Percentiles rank a stretch among this genome's conserved stretches.
These are phyloP conservation scores for Drosophila ananassae DNA, from an alignment of 1,140 invertebrate genomes.

Conservation along the genomic window DNA sequence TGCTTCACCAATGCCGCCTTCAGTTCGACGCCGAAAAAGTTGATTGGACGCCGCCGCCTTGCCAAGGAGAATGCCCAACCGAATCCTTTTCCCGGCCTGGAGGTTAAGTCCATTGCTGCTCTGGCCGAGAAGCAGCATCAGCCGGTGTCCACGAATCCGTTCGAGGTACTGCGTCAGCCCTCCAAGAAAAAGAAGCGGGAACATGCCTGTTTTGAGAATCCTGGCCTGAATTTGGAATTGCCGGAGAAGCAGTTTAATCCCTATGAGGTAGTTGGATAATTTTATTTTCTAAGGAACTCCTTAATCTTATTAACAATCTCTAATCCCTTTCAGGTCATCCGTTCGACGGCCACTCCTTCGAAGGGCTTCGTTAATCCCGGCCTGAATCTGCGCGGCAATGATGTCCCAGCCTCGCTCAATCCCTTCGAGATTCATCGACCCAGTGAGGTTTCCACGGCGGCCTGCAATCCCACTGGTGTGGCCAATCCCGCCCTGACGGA, in stretches of 20 bases:
- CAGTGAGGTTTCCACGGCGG: conserved; percentile 40
- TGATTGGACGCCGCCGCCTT: conserved; percentile 58
- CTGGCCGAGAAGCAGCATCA: conserved; percentile 23
- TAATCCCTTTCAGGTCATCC: conserved; percentile 55
- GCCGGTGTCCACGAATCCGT: conserved; percentile 61
- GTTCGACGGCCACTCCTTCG: conserved; percentile 42
- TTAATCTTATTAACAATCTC: neutral
- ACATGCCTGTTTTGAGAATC: conserved; percentile 80
- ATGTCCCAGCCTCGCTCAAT: conserved; percentile 66
- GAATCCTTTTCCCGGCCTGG: conserved; percentile 63
- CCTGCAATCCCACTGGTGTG: conserved; percentile 52
- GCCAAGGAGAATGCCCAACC: conserved; percentile 43
- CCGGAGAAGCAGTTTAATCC: conserved; percentile 83
- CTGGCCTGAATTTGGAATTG: conserved; percentile 75
- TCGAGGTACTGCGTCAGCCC: conserved; percentile 78
- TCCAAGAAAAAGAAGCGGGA: conserved; percentile 80
- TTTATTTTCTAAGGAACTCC: neutral
- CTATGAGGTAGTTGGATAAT: conserved; percentile 64
- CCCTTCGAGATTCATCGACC: conserved; percentile 78
- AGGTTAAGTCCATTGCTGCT: conserved; percentile 78
- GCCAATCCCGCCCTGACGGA: conserved; percentile 62
- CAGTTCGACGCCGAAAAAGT: conserved; percentile 77
- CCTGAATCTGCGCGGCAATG: conserved; percentile 70
- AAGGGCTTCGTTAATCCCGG: conserved; percentile 77
- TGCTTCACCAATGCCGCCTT: conserved; percentile 80